Conservation (phyloP, 2,797 vertebrate species). For the Gambelia wislizenii region DNA sequence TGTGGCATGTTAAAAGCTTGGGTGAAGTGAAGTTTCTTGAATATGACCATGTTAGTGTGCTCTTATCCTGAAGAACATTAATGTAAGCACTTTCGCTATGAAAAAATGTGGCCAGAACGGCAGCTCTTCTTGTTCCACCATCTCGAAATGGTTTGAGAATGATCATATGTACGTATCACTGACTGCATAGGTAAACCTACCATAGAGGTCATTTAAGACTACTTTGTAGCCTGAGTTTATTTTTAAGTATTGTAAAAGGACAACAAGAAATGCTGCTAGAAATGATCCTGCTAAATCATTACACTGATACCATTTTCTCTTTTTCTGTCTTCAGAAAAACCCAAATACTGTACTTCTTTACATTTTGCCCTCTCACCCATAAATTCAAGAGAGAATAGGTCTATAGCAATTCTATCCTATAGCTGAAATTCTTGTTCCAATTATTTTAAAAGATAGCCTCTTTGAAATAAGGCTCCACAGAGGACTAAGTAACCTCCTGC, state of each 20-base stretch:
- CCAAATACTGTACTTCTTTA: constrained; percentile 6
- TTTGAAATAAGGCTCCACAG: not conserved
- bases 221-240: constrained; percentile 79
- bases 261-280: constrained; percentile 74
- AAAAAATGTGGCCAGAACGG: constrained; percentile 49
- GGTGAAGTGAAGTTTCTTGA: constrained; percentile 64
- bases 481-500: constrained; percentile 15
- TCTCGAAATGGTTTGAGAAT: constrained; percentile 66
- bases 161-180: constrained; percentile 67
- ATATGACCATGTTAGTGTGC: constrained; percentile 47
- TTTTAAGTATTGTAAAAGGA: constrained; percentile 71
- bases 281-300: constrained; percentile 67
- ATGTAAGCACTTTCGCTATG: constrained; percentile 51
- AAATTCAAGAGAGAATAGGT: constrained; percentile 7
- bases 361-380: not conserved
- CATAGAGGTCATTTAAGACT: constrained; percentile 80
- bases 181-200: constrained; percentile 84
- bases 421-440: constrained; percentile 35
- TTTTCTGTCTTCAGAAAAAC: constrained; percentile 40
- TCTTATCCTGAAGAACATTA: constrained; percentile 52
- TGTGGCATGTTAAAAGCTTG: constrained; percentile 60
- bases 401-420: constrained; percentile 9
- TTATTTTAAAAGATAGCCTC: constrained; percentile 29
- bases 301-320: constrained; percentile 58
- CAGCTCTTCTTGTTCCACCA: constrained; percentile 57